Conservation (phyloP, 2,113 vertebrate genomes). For the Apodemus speciosus region DNA sequence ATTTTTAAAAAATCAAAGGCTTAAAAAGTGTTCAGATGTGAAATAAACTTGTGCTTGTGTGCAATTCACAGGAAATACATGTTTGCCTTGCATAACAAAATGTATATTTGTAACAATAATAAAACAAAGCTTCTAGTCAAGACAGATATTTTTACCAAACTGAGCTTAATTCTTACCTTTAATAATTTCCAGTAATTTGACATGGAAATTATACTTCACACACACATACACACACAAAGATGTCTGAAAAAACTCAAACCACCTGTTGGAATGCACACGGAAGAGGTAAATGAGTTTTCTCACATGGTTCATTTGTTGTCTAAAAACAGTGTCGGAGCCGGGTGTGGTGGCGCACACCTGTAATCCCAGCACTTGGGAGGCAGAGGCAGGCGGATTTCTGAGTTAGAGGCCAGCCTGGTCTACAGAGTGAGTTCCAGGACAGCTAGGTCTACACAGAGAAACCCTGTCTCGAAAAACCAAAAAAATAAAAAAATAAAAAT, state of each 20-base stretch:
- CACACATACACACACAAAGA: background rate
- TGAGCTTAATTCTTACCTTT: slow-evolving; percentile 9
- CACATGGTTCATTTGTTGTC: slow-evolving; percentile 12
- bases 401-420: no score
- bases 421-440: no score
- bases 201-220: background rate
- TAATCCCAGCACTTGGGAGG: no score
- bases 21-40: slow-evolving; percentile 6
- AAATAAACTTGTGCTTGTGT: slow-evolving; percentile 54
- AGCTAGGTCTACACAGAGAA: no score
- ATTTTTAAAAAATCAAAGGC: background rate
- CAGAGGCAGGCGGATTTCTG: no score
- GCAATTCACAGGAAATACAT: slow-evolving; percentile 45
- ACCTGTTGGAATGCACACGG: background rate
- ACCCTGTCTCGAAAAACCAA: no score
- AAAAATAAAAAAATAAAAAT: no score
- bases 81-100: slow-evolving; percentile 51
- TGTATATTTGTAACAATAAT: slow-evolving; percentile 70
- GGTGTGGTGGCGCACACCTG: no score
- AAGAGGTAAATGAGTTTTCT: slow-evolving; percentile 17
- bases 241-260: background rate
- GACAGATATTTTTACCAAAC: slow-evolving; percentile 55
- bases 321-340: slow-evolving; percentile 10
- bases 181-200: background rate
- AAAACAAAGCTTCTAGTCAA: slow-evolving; percentile 59